A percentile compares a stretch with the other conserved stretches of the same genome.
phyloP scores from a whole-genome alignment of 2,888 invertebrate species.

The Sceliomorpha sp. region DNA sequence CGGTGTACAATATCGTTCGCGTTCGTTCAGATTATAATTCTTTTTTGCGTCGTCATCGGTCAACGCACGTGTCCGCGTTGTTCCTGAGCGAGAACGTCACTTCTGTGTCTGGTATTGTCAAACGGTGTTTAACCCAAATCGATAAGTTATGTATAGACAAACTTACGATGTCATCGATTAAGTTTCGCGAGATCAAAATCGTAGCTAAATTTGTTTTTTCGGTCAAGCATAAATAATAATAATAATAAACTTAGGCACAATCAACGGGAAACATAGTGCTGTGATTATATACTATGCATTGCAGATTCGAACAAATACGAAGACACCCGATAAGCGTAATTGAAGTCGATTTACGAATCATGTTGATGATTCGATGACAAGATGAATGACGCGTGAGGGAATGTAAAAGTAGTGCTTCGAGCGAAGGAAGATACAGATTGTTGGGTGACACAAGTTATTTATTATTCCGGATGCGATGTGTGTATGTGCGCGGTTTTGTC shows the following conservation, averaged over 20 bases:
- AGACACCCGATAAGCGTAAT: slow-evolving; percentile 13
- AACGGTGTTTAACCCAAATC: too few relatives aligned
- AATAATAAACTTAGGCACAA: too few relatives aligned
- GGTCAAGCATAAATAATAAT: too few relatives aligned
- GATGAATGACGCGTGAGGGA: slow-evolving; percentile 11
- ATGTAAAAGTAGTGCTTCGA: background rate
- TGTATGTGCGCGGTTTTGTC: slow-evolving; percentile 10
- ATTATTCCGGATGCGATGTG: background rate
- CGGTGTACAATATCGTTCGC: too few relatives aligned
- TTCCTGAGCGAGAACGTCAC: too few relatives aligned
- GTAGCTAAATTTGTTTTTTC: too few relatives aligned
- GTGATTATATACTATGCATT: slow-evolving; percentile 28
- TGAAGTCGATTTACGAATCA: slow-evolving; percentile 14
- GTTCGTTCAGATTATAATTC: too few relatives aligned
- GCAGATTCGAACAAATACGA: slow-evolving; percentile 2
- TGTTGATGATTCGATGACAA: slow-evolving; percentile 52
- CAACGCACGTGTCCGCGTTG: too few relatives aligned
- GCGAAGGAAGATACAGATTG: slow-evolving; percentile 8
- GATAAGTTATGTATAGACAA: slow-evolving; percentile 2
- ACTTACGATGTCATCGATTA: background rate
- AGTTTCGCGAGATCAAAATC: too few relatives aligned
- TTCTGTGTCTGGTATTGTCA: too few relatives aligned
- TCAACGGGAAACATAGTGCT: background rate
- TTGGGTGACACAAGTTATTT: slow-evolving; percentile 9
- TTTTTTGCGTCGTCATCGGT: too few relatives aligned